Conservation (phyloP, 2,888 invertebrate species). For the Nymphalis polychloros region DNA sequence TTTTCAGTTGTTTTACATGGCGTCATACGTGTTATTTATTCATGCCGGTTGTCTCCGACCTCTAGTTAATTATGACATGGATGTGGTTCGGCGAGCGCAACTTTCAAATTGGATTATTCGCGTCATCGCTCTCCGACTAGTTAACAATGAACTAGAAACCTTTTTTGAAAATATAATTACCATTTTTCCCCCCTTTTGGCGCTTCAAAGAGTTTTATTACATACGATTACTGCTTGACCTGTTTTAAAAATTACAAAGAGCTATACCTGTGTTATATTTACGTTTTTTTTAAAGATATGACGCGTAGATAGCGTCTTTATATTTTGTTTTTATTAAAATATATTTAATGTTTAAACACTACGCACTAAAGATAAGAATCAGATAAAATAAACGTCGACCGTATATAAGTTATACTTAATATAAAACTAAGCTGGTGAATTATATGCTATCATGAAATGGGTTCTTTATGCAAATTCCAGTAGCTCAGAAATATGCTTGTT, state of each 20-base stretch:
- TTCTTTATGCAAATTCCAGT: conserved; percentile 21
- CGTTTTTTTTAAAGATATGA: no score
- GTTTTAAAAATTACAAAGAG: conserved; percentile 1
- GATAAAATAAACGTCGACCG: neutral
- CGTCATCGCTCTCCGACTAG: conserved; percentile 46
- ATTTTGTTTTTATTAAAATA: no score
- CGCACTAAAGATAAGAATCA: neutral
- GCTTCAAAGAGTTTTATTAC: conserved; percentile 7
- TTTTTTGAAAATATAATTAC: conserved; percentile 14
- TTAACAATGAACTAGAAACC: conserved; percentile 26
- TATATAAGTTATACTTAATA: conserved; percentile 1
- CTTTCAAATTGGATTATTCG: conserved; percentile 71
- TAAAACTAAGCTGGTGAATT: conserved; percentile 11
- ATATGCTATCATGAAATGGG: conserved; percentile 17
- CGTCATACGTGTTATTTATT: conserved; percentile 61
- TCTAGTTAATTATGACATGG: conserved; percentile 67
- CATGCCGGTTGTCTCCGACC: conserved; percentile 56
- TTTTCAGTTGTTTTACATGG: conserved; percentile 43
- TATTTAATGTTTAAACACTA: neutral
- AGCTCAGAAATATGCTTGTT: conserved; percentile 21
- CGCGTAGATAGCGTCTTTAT: no score
- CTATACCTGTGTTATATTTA: neutral
- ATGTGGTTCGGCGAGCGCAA: conserved; percentile 47
- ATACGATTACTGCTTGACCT: conserved; percentile 7
- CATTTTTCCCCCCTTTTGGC: neutral